These are phyloP conservation scores for Palythoa grandiflora DNA, from an alignment of 92 coral and sea anemone genomes.

Conservation along the genomic window DNA sequence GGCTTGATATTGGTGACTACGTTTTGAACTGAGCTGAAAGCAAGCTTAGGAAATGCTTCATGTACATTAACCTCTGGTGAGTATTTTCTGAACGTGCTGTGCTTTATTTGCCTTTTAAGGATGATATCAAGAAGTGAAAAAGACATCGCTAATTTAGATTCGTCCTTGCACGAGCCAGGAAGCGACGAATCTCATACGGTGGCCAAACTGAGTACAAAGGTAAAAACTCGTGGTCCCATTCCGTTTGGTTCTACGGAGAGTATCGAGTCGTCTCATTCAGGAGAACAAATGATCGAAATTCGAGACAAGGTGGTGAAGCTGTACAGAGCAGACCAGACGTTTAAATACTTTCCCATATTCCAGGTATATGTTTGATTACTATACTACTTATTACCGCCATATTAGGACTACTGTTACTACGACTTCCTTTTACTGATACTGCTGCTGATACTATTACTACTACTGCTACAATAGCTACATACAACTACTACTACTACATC, in stretches of 20 bases:
- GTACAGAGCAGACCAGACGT: slow-evolving; percentile 97
- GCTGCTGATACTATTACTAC: neutral
- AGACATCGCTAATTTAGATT: slow-evolving; percentile 81
- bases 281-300: slow-evolving; percentile 72
- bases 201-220: slow-evolving; percentile 77
- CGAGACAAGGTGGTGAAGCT: slow-evolving; percentile 92
- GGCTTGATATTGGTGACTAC: neutral
- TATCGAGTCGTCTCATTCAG: slow-evolving; percentile 63
- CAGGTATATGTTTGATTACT: slow-evolving; percentile 64
- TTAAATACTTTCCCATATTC: slow-evolving; percentile 88
- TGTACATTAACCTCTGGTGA: neutral
- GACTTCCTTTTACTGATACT: neutral
- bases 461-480: neutral
- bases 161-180: slow-evolving; percentile 73
- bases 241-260: slow-evolving; percentile 92
- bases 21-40: neutral
- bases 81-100: neutral
- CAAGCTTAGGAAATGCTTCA: neutral
- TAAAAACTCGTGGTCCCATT: slow-evolving; percentile 65
- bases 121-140: slow-evolving; percentile 85
- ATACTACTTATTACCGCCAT: neutral
- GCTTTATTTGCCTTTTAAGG: slow-evolving; percentile 44
- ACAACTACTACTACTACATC: neutral
- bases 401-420: no score
- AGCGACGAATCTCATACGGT: slow-evolving; percentile 74